These are phyloP conservation scores for Brachionus paranguensis DNA, from an alignment of 1,140 invertebrate genomes.

Conservation along the genomic window DNA sequence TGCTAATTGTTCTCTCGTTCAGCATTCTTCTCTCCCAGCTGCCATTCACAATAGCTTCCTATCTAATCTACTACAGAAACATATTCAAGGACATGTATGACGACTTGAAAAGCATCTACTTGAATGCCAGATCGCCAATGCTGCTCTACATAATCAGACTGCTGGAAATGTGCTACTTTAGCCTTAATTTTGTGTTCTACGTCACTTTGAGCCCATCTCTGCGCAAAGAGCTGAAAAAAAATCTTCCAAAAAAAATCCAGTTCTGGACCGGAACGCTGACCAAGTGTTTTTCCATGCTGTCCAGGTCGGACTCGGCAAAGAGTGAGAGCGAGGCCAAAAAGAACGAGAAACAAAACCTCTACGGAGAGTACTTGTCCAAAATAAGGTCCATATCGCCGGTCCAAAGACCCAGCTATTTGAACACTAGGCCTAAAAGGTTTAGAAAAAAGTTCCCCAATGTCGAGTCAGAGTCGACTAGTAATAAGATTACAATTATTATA, in stretches of 20 bases:
- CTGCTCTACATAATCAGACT: conserved; percentile 5
- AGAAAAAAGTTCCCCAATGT: not conserved
- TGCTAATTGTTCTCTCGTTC: conserved; percentile 35
- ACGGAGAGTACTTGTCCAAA: not conserved
- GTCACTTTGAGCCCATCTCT: conserved; percentile 21
- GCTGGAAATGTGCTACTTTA: conserved; percentile 36
- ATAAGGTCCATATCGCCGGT: not conserved
- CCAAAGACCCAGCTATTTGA: not conserved
- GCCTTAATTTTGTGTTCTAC: conserved; percentile 37
- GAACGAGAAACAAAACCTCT: not conserved
- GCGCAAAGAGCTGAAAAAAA: conserved; percentile 32
- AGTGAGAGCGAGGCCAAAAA: not conserved
- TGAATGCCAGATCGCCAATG: conserved; percentile 20
- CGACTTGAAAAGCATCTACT: not conserved
- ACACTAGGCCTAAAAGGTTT: not conserved
- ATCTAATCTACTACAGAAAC: conserved; percentile 25
- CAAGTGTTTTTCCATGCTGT: not conserved
- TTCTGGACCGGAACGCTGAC: not conserved
- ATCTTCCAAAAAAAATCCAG: not conserved
- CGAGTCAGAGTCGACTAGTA: not conserved
- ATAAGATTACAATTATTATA: conserved; percentile 17
- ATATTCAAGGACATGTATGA: not conserved
- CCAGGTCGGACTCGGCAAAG: not conserved
- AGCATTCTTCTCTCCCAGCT: conserved; percentile 39
- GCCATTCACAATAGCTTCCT: conserved; percentile 22